Percentiles rank a stretch among this genome's conserved stretches.
Conservation (phyloP, 2,888 invertebrate genomes). For the Hyalella azteca region DNA sequence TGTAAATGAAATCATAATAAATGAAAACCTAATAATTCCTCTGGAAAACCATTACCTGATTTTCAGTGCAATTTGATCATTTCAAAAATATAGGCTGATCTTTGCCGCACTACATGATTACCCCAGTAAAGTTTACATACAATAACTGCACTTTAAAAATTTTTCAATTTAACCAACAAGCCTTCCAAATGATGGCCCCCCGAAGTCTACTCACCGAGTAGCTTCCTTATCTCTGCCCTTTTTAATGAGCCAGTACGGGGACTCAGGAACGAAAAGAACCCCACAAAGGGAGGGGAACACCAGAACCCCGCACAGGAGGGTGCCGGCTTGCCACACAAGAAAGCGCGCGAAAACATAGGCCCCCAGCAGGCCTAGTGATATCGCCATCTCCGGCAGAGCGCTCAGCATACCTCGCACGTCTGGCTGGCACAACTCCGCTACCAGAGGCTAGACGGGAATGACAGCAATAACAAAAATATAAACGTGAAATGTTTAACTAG, state of each 20-base stretch:
- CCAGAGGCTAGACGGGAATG: constrained; percentile 45
- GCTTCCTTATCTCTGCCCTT: constrained; percentile 70
- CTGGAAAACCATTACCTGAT: too few species aligned
- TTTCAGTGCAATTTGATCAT: too few species aligned
- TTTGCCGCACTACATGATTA: too few species aligned
- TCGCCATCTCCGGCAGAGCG: constrained; percentile 74
- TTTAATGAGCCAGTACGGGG: constrained; percentile 74
- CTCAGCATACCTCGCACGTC: constrained; percentile 77
- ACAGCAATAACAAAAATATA: neutral
- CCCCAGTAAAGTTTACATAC: too few species aligned
- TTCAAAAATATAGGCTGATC: too few species aligned
- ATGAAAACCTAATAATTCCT: too few species aligned
- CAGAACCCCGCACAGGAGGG: constrained; percentile 70
- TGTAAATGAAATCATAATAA: too few species aligned
- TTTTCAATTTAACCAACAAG: too few species aligned
- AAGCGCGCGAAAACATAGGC: constrained; percentile 67
- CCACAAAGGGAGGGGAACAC: constrained; percentile 70
- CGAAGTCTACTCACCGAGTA: constrained; percentile 57
- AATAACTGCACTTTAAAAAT: too few species aligned
- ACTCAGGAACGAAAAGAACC: constrained; percentile 73
- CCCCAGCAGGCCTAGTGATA: constrained; percentile 73
- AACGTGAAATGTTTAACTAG: too few species aligned
- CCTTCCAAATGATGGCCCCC: too few species aligned
- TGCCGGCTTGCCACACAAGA: constrained; percentile 71
- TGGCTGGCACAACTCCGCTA: constrained; percentile 71